Evolutionary conservation across 2,888 invertebrate species (phyloP).

Genomic region (Standfussiana lucernea): DNA sequence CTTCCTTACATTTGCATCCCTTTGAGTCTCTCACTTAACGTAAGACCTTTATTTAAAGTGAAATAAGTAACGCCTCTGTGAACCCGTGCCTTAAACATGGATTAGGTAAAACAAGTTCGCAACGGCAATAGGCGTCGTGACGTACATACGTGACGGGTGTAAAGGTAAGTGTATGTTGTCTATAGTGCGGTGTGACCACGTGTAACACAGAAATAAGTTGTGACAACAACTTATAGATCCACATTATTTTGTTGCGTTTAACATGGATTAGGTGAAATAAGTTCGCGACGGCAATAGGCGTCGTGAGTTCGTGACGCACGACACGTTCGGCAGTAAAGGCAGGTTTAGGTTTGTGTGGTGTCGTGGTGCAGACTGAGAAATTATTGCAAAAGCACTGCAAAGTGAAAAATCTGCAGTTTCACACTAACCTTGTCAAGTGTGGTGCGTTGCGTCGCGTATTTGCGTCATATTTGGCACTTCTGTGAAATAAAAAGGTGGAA

Average conservation of each 20-base stretch:
- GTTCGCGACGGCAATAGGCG: background rate
- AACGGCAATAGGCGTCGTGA: constrained; percentile 32
- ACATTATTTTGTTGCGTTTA: background rate
- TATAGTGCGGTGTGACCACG: background rate
- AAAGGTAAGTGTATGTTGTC: constrained; percentile 17
- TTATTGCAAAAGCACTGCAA: background rate
- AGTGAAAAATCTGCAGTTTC: background rate
- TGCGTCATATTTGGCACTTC: background rate
- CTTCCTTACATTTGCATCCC: constrained; percentile 56
- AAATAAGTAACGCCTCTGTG: constrained; percentile 63
- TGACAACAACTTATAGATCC: background rate
- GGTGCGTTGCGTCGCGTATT: background rate
- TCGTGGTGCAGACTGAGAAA: background rate
- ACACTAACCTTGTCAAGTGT: background rate
- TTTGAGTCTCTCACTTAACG: constrained; percentile 60
- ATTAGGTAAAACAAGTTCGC: constrained; percentile 46
- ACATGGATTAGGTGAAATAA: background rate
- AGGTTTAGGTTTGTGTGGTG: background rate
- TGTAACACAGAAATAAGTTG: background rate
- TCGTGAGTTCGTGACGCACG: background rate
- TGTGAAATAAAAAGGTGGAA: too few relatives aligned
- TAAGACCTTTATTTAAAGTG: constrained; percentile 64
- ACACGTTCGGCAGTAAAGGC: background rate
- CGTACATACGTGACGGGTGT: constrained; percentile 18
- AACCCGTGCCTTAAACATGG: constrained; percentile 39